A percentile compares a stretch with the other conserved stretches of the same genome.
Evolutionary conservation across 2,797 vertebrate species (phyloP).

Genomic region (Cirrhinus mrigala): DNA sequence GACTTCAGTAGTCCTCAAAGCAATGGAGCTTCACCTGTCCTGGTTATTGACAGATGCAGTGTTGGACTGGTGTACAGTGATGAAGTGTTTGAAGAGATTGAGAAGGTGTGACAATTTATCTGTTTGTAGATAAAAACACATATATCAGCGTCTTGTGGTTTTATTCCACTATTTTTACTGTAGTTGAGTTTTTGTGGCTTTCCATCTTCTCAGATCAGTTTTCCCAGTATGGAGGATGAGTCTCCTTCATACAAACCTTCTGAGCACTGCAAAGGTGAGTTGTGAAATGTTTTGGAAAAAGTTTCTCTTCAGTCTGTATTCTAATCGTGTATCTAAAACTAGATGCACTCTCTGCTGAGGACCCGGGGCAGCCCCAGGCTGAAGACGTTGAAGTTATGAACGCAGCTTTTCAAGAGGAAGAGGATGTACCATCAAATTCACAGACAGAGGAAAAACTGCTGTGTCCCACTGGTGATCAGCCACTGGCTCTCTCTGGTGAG

Average conservation of each 20-base stretch:
- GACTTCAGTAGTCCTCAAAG: conserved; percentile 63
- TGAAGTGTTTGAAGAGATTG: conserved; percentile 40
- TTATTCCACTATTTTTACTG: neutral
- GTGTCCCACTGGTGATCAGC: neutral
- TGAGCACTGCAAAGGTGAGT: conserved; percentile 63
- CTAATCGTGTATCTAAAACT: conserved; percentile 8
- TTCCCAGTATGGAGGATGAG: conserved; percentile 68
- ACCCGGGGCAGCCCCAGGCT: conserved; percentile 19
- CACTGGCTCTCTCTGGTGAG: conserved; percentile 36
- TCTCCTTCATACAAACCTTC: conserved; percentile 47
- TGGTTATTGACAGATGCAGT: conserved; percentile 23
- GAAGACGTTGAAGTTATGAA: conserved; percentile 64
- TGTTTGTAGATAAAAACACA: neutral
- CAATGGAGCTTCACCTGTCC: conserved; percentile 68
- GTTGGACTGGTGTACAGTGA: neutral
- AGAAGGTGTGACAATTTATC: conserved; percentile 41
- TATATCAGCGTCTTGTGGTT: neutral
- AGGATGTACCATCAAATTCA: conserved; percentile 46
- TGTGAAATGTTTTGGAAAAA: neutral
- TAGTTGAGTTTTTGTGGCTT: neutral
- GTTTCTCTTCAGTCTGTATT: neutral
- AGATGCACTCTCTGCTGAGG: conserved; percentile 62
- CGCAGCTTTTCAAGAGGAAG: conserved; percentile 67
- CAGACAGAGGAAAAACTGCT: neutral
- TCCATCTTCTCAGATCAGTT: conserved; percentile 65